Base-by-base conservation (phyloP, 2,113 vertebrate genomes). In the Elaphurus davidianus region DNA sequence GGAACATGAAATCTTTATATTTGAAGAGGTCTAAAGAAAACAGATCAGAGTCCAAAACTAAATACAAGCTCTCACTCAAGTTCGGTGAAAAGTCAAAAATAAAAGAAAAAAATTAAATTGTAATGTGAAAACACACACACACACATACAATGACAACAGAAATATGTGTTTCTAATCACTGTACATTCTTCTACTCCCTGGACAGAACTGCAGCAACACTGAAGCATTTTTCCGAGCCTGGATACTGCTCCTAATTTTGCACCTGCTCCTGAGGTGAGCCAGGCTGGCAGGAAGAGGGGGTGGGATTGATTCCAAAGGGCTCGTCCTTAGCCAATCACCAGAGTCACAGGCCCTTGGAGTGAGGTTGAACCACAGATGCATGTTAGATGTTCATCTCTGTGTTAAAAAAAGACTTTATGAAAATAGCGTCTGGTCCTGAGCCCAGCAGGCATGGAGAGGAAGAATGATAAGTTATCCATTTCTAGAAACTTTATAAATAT, bases 401-500 rank as follows among this genome's bases (percentile, higher is more conserved):
- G 7, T 94, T 97, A 97, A 97, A 97, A 98, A 94, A 85, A 50
- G 1, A 97, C 97, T 30, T 71, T 94, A 64, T 87, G 93, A 96
- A 97, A 98, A 96, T 86, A 97, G 91, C 25, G 91, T 45, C 86
- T 98, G 88, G 54, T 98, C 96, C 95, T 79, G 96, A 96, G 90
- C 40, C 96, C 81, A 95, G 81, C 9, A 82, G 67, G 36, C 50
- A 89, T 78, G 67, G 47, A 71, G 57, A 96, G 30, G 57, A 96
- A 95, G 64, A 97, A 94, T 98, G 86, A 88, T 97, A 95, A 92
- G 40, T 97, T 98, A 98, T 95, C 82, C 28, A 97, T 98, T 98
- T 98, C 90, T 94, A 81, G 94, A 98, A 86, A 67, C 97, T 98
- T 98, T 96, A 98, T 98, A 98, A 98, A 98, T 98, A 97, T 79